These are phyloP conservation scores for Nematostella vectensis DNA, from an alignment of 92 coral and sea anemone species.

Conservation along the genomic window DNA sequence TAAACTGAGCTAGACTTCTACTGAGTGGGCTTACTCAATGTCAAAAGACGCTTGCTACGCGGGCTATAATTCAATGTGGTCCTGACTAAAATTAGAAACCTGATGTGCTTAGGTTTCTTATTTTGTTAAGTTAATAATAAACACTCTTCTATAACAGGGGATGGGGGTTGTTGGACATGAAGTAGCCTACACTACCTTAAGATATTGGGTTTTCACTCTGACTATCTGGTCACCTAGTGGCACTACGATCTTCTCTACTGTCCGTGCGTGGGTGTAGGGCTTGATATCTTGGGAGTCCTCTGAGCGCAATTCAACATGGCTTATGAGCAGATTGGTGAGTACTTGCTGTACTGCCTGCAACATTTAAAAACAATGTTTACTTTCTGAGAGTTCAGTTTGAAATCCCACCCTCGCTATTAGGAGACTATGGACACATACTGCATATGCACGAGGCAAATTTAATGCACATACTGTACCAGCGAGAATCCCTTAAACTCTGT, in stretches of 20 bases:
- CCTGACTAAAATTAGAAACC: too few species aligned
- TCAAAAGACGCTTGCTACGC: too few species aligned
- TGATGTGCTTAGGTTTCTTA: too few species aligned
- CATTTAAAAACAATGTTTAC: too few species aligned
- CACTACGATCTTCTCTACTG: conserved; percentile 86
- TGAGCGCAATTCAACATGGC: conserved; percentile 87
- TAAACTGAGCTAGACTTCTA: too few species aligned
- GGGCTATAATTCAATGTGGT: too few species aligned
- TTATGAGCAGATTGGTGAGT: conserved; percentile 77
- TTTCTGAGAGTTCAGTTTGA: background rate
- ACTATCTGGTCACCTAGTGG: conserved; percentile 73
- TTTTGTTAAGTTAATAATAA: too few species aligned
- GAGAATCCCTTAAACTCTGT: background rate
- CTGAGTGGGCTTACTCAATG: too few species aligned
- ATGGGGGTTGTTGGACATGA: too few species aligned
- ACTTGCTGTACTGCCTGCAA: conserved; percentile 93
- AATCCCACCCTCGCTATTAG: background rate
- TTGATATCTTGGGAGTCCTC: conserved; percentile 89
- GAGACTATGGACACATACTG: background rate
- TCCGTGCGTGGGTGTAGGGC: conserved; percentile 83
- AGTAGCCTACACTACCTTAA: too few species aligned
- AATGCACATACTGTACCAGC: background rate
- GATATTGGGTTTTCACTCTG: conserved; percentile 61
- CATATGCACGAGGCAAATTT: background rate
- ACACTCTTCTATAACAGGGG: too few species aligned